These are phyloP conservation scores for Thumatha senex DNA, from an alignment of 2,888 invertebrate genomes.

Conservation along the genomic window DNA sequence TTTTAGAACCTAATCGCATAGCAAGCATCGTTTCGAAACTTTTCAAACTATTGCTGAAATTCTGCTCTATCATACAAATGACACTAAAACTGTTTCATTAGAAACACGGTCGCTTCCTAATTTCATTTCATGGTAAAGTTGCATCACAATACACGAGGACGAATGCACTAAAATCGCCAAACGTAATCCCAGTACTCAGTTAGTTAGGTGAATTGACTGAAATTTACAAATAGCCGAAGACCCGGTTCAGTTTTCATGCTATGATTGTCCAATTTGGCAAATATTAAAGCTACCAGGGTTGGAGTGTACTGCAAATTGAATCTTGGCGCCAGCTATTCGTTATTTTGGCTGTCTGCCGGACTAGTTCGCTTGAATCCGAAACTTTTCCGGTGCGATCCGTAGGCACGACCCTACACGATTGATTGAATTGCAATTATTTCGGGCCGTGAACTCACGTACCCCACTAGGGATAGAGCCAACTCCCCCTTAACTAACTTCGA, in stretches of 20 bases:
- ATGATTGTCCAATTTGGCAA: conserved; percentile 60
- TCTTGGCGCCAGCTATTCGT: conserved; percentile 55
- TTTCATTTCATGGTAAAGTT: too few relatives aligned
- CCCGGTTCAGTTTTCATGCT: conserved; percentile 39
- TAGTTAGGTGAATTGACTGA: conserved; percentile 22
- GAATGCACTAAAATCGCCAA: neutral
- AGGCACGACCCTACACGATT: conserved; percentile 17
- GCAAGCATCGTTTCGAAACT: too few relatives aligned
- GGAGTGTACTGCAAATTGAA: conserved; percentile 65
- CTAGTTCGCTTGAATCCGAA: conserved; percentile 5
- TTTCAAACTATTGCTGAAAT: too few relatives aligned
- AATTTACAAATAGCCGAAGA: conserved; percentile 22
- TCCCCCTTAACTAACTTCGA: neutral
- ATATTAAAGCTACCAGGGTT: conserved; percentile 52
- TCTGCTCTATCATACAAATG: too few relatives aligned
- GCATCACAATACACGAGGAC: too few relatives aligned
- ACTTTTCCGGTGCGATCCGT: conserved; percentile 10
- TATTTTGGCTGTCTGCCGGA: conserved; percentile 43
- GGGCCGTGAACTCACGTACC: conserved; percentile 9
- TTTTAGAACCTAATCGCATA: too few relatives aligned
- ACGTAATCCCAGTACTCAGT: conserved; percentile 3
- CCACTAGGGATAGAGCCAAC: neutral
- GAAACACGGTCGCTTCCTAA: too few relatives aligned
- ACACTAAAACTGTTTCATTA: too few relatives aligned
- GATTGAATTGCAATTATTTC: conserved; percentile 24